Evolutionary conservation across 2,888 invertebrate species (phyloP).

Genomic region (Andrena dorsata): DNA sequence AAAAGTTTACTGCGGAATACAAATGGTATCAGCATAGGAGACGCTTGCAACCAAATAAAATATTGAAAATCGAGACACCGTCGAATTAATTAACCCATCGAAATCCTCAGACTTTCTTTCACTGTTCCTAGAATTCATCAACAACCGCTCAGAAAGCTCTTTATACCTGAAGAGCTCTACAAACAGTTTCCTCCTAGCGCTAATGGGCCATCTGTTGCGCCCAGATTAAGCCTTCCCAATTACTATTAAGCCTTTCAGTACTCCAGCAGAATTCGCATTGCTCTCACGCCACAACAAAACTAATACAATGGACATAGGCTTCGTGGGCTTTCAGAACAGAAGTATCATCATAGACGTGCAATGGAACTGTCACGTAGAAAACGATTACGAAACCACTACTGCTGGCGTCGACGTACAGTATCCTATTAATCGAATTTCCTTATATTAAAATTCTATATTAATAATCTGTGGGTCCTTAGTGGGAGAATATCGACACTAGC

Average conservation of each 20-base stretch:
- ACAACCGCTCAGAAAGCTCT: background rate
- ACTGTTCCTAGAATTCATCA: background rate
- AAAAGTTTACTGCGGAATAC: slow-evolving; percentile 25
- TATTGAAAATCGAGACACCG: slow-evolving; percentile 8
- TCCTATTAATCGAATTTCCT: background rate
- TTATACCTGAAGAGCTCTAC: slow-evolving; percentile 44
- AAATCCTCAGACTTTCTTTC: background rate
- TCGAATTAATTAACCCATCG: slow-evolving; percentile 7
- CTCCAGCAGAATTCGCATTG: slow-evolving; percentile 23
- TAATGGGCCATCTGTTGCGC: slow-evolving; percentile 68
- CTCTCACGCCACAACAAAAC: background rate
- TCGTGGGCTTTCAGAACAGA: slow-evolving; percentile 10
- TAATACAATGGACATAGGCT: slow-evolving; percentile 30
- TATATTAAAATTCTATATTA: too few species aligned
- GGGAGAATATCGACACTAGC: slow-evolving; percentile 62
- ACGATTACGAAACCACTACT: background rate
- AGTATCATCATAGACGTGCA: slow-evolving; percentile 30
- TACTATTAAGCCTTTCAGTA: slow-evolving; percentile 34
- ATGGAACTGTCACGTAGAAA: slow-evolving; percentile 30
- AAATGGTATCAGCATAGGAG: slow-evolving; percentile 24
- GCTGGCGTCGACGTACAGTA: slow-evolving; percentile 37
- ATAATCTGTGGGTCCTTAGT: slow-evolving; percentile 52
- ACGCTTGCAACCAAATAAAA: slow-evolving; percentile 44
- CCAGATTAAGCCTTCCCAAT: slow-evolving; percentile 33
- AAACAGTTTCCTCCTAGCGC: slow-evolving; percentile 53